These are phyloP conservation scores for Aphidius gifuensis DNA, from an alignment of 1,140 invertebrate genomes.

Conservation along the genomic window DNA sequence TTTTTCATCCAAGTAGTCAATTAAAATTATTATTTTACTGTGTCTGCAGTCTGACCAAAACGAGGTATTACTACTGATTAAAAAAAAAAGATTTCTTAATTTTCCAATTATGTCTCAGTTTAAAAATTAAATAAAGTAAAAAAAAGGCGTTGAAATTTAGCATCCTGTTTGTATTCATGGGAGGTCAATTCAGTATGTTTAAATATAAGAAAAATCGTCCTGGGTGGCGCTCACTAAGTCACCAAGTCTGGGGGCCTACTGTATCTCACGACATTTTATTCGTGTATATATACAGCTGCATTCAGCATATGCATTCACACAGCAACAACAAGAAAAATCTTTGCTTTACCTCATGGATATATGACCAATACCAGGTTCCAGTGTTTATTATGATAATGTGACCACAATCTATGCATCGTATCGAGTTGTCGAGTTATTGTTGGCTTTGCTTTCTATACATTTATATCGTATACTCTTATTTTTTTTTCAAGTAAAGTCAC, in stretches of 20 bases:
- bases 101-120: too few relatives aligned
- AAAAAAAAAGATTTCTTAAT: too few relatives aligned
- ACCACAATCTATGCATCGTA: conserved; percentile 38
- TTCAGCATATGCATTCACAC: too few relatives aligned
- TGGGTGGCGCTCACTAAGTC: conserved; percentile 25
- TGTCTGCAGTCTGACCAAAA: too few relatives aligned
- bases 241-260: conserved; percentile 4
- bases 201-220: not conserved
- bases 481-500: too few relatives aligned
- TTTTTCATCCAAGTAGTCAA: too few relatives aligned
- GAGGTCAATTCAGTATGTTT: conserved; percentile 10
- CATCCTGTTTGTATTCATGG: conserved; percentile 18
- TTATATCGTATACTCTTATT: too few relatives aligned
- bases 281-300: not conserved
- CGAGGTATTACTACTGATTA: too few relatives aligned
- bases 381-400: conserved; percentile 38
- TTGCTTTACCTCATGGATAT: conserved; percentile 12
- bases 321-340: not conserved
- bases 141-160: not conserved
- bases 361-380: conserved; percentile 27
- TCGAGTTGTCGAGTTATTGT: conserved; percentile 42
- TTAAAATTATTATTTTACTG: too few relatives aligned
- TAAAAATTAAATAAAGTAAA: too few relatives aligned
- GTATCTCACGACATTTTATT: conserved; percentile 7
- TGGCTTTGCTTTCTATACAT: conserved; percentile 17